These are phyloP conservation scores for Sander vitreus DNA, from an alignment of 2,113 vertebrate genomes.

Conservation along the genomic window DNA sequence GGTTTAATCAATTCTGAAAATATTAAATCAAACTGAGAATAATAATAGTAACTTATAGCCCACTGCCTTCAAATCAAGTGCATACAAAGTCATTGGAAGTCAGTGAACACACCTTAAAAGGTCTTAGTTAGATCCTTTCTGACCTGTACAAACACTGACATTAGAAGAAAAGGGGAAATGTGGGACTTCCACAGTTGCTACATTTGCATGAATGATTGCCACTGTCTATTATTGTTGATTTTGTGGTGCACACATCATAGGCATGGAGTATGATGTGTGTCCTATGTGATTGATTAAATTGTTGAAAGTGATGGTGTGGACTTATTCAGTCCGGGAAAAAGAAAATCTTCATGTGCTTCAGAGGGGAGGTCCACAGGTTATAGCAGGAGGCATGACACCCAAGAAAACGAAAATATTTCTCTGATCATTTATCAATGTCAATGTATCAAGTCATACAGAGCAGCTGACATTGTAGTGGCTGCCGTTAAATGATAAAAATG, in stretches of 20 bases:
- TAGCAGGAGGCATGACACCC: not conserved
- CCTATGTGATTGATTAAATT: slow-evolving; percentile 10
- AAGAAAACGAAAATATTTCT: not conserved
- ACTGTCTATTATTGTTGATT: slow-evolving; percentile 40
- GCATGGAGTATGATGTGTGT: slow-evolving; percentile 59
- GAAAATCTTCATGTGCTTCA: not conserved
- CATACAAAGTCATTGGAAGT: not conserved
- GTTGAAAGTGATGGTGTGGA: not conserved
- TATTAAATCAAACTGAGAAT: too few species aligned
- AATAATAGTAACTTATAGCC: not conserved
- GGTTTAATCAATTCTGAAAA: too few species aligned
- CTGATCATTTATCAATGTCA: not conserved
- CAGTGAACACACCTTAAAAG: not conserved
- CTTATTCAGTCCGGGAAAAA: not conserved
- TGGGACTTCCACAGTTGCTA: slow-evolving; percentile 57
- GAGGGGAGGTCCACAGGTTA: not conserved
- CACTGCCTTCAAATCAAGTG: not conserved
- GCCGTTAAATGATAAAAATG: not conserved
- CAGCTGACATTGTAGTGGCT: not conserved
- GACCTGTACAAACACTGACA: not conserved
- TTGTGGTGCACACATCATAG: slow-evolving; percentile 39
- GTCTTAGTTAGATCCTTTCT: not conserved
- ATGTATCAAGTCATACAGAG: not conserved
- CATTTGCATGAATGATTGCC: slow-evolving; percentile 67
- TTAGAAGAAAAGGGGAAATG: not conserved